Base-by-base conservation (phyloP, 2,113 vertebrate species). In the Cariama cristata region DNA sequence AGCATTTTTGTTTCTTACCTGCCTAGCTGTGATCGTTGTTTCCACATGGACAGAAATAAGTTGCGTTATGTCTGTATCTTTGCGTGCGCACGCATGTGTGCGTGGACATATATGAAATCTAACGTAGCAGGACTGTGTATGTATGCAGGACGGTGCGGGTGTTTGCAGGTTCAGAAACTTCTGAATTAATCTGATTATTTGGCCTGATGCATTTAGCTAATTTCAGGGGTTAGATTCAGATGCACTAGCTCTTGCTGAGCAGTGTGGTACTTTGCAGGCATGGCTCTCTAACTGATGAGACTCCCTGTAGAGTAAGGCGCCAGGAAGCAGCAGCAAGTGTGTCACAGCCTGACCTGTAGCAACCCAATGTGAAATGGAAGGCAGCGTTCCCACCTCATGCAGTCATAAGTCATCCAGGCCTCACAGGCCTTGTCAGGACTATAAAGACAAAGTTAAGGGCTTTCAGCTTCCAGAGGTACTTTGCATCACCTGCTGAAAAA, bases 401-500 rank as follows among this genome's bases (percentile, higher is more conserved):
- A 23, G 26, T 84, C 77, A 40, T 94, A 88, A 92, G 30, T 84
- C 85, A 93, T 74, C 53, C 80, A 69, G 91, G 88, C 95, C 96
- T 95, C 79, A 17, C 45, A 74, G 92, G 88, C 92, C 91, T 84
- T 83, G 88, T 85, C 81, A 88, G 71, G 50, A 35, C 60, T 66
- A 5, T 21, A 63, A 80, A 86, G 75, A 80, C 90, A 79, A 92
- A 94, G 75, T 97, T 94, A 5, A 55, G 68, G 76, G 56, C 59
- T 86, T 76, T 58, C 50, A 21, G 79, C 56, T 85, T 93, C 40
- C 83, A 30, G 75, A 79, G 76, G 52, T 64, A 4, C 75, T 88
- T 64, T 3, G 6, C 42, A 32, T 84, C 63, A 52, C 64, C 86
- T 81, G 24, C 83, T 77, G 56, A 64, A 45, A n/a, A n/a, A n/a